phyloP scores from a whole-genome alignment of 2,888 invertebrate genomes.

The Drosophila rubida region DNA sequence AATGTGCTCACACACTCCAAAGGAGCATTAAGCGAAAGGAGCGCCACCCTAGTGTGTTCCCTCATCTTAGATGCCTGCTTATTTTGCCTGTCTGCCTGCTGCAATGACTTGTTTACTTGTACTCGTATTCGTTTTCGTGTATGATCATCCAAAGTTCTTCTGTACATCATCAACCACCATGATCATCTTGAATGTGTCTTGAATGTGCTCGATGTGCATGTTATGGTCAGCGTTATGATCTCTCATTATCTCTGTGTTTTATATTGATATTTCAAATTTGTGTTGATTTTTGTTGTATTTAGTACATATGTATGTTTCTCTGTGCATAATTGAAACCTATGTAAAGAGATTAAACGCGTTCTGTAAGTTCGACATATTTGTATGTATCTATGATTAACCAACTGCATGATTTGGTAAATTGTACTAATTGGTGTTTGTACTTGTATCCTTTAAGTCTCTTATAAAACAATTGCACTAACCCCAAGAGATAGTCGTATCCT shows the following conservation, averaged over 20 bases:
- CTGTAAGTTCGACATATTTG: constrained; percentile 33
- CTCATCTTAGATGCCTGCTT: constrained; percentile 75
- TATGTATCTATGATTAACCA: constrained; percentile 20
- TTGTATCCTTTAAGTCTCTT: constrained; percentile 23
- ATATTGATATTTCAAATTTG: constrained; percentile 36
- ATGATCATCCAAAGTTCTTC: constrained; percentile 40
- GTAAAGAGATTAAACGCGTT: constrained; percentile 12
- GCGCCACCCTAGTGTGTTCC: constrained; percentile 32
- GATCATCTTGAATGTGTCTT: constrained; percentile 56
- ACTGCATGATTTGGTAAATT: constrained; percentile 48
- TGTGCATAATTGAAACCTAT: constrained; percentile 29
- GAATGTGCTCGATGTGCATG: constrained; percentile 68
- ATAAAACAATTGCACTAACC: constrained; percentile 60
- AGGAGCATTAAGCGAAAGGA: constrained; percentile 35
- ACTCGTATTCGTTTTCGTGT: constrained; percentile 26
- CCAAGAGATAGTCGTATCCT: constrained; percentile 40
- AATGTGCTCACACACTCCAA: constrained; percentile 40
- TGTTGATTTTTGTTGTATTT: constrained; percentile 73
- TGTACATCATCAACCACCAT: constrained; percentile 19
- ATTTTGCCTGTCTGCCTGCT: constrained; percentile 71
- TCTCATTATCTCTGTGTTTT: constrained; percentile 39
- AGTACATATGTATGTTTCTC: constrained; percentile 56
- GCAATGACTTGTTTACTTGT: constrained; percentile 46
- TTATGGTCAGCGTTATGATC: constrained; percentile 39
- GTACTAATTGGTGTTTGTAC: constrained; percentile 41